Conservation (phyloP, 2,113 vertebrate genomes). For the Rhombomys opimus region DNA sequence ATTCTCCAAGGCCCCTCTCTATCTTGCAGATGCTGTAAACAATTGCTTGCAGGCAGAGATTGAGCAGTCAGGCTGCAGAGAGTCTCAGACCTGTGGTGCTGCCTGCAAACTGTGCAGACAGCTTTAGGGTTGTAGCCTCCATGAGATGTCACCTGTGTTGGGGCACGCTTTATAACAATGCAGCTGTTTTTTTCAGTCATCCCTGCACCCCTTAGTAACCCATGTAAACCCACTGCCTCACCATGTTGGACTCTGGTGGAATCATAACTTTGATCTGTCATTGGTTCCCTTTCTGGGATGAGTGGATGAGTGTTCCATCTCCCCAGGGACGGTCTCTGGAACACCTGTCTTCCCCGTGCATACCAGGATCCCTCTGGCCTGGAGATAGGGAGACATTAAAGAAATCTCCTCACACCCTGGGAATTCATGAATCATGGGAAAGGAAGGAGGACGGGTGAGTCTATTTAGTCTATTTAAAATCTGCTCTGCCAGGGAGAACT, state of each 20-base stretch:
- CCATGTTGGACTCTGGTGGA: neutral
- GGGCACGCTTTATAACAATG: too few species aligned
- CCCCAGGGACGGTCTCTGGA: too few species aligned
- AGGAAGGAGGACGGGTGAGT: neutral
- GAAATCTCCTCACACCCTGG: neutral
- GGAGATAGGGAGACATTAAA: neutral
- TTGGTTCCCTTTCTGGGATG: neutral
- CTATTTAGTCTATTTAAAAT: conserved; percentile 40
- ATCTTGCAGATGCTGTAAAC: neutral
- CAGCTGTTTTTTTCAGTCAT: neutral
- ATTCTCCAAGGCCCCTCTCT: neutral
- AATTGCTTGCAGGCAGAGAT: neutral
- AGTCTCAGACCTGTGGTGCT: neutral
- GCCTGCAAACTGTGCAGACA: neutral
- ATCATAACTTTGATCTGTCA: neutral
- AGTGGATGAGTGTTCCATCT: neutral
- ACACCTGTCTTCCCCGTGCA: neutral
- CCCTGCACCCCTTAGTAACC: neutral
- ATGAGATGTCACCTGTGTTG: neutral
- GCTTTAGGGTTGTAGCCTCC: neutral
- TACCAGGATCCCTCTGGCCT: neutral
- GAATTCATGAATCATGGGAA: neutral
- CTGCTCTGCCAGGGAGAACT: conserved; percentile 35
- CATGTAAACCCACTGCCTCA: neutral
- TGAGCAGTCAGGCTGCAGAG: neutral